Conservation (phyloP, 2,888 invertebrate species). For the Lasioglossum figueresi region DNA sequence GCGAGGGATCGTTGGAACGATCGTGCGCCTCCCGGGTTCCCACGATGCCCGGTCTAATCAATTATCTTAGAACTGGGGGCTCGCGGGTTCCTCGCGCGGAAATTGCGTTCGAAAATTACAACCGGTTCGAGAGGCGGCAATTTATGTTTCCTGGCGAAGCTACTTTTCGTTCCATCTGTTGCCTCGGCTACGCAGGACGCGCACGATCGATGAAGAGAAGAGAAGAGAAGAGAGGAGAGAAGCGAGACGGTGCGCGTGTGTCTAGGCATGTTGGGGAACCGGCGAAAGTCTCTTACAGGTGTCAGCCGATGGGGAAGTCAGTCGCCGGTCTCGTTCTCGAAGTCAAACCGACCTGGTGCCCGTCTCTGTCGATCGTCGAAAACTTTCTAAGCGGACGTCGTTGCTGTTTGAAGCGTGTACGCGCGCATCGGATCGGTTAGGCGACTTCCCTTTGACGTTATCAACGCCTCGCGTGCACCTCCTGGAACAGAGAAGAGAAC, state of each 20-base stretch:
- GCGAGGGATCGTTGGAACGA: background rate
- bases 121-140: conserved; percentile 30
- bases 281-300: conserved; percentile 41
- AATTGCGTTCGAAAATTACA: conserved; percentile 38
- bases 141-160: conserved; percentile 42
- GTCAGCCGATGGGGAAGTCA: conserved; percentile 31
- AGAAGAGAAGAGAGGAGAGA: background rate
- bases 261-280: background rate
- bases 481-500: conserved; percentile 55
- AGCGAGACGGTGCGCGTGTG: background rate
- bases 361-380: conserved; percentile 18
- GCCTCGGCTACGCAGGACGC: background rate
- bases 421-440: conserved; percentile 24
- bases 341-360: conserved; percentile 45
- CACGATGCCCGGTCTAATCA: conserved; percentile 39
- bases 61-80: conserved; percentile 25
- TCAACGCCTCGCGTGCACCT: conserved; percentile 18
- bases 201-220: background rate
- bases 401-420: conserved; percentile 39
- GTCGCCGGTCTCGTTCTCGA: conserved; percentile 48
- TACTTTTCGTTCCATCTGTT: conserved; percentile 23
- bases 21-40: conserved; percentile 25
- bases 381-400: conserved; percentile 9
- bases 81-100: conserved; percentile 8
- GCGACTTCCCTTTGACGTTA: conserved; percentile 11